phyloP scores from a whole-genome alignment of 2,888 invertebrate genomes.

The Lysandra coridon region DNA sequence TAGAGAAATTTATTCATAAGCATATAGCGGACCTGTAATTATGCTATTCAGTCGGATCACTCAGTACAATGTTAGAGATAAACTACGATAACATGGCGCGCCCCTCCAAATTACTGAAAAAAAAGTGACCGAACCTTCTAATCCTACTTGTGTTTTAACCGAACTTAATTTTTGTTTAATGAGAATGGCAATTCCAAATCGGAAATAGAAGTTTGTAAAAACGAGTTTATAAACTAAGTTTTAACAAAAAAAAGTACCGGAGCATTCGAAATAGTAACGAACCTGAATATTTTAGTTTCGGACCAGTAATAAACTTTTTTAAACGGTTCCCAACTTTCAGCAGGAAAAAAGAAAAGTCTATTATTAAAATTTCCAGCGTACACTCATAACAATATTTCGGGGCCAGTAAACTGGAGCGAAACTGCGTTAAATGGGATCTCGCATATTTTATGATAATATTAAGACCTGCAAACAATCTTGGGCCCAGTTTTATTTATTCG shows the following conservation, averaged over 20 bases:
- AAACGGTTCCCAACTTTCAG: constrained; percentile 40
- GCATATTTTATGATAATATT: constrained; percentile 61
- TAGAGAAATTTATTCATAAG: no score
- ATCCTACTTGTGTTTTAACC: background rate
- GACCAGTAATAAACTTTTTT: constrained; percentile 19
- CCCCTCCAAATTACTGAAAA: no score
- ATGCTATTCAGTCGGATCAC: no score
- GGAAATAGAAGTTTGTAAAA: background rate
- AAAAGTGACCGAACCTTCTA: no score
- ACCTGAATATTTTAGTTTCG: constrained; percentile 15
- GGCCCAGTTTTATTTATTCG: constrained; percentile 17
- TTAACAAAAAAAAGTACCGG: background rate
- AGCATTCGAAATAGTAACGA: constrained; percentile 14
- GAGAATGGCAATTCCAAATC: background rate
- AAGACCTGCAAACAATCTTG: constrained; percentile 46
- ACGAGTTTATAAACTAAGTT: background rate
- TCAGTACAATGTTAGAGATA: no score
- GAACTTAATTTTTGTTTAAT: background rate
- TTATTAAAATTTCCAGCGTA: constrained; percentile 54
- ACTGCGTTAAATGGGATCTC: constrained; percentile 65
- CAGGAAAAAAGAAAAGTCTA: constrained; percentile 43
- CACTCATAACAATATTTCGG: constrained; percentile 63
- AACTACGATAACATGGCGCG: no score
- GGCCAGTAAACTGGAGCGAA: constrained; percentile 62
- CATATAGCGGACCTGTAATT: no score